Evolutionary conservation across 2,113 vertebrate species (phyloP).

Genomic region (Carassius auratus): DNA sequence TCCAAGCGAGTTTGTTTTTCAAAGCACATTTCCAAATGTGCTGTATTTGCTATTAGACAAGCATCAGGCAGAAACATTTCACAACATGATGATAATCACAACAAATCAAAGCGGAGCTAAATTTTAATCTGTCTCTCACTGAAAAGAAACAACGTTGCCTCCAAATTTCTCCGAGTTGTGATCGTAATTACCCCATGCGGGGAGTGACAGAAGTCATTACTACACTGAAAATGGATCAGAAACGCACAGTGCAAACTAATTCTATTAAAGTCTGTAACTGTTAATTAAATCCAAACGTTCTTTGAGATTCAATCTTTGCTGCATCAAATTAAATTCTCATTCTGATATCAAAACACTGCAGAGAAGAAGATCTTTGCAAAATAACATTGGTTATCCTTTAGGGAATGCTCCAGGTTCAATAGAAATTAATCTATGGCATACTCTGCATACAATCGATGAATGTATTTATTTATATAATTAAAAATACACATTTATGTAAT

Average conservation of each 20-base stretch:
- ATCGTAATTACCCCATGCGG: constrained; percentile 26
- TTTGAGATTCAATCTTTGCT: constrained; percentile 40
- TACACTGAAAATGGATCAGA: constrained; percentile 25
- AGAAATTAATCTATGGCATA: neutral
- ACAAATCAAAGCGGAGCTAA: constrained; percentile 8
- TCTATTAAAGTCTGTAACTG: constrained; percentile 40
- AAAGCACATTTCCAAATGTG: neutral
- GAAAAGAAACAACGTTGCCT: constrained; percentile 11
- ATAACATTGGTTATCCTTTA: neutral
- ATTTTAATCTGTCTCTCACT: constrained; percentile 6
- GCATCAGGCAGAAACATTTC: constrained; percentile 10
- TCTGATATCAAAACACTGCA: constrained; percentile 3
- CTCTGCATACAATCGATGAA: too few relatives aligned
- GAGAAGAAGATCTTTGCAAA: neutral
- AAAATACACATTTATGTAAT: too few relatives aligned
- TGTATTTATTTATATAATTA: neutral
- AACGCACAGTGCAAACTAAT: constrained; percentile 23
- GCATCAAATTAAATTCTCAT: constrained; percentile 33
- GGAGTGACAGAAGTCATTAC: constrained; percentile 29
- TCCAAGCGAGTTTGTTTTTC: constrained; percentile 1
- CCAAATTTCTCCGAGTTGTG: neutral
- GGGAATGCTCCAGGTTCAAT: too few relatives aligned
- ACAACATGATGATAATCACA: constrained; percentile 34
- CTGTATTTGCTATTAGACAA: neutral
- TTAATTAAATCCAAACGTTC: constrained; percentile 42